phyloP scores from a whole-genome alignment of 2,797 vertebrate species.

The Diplodus puntazzo region DNA sequence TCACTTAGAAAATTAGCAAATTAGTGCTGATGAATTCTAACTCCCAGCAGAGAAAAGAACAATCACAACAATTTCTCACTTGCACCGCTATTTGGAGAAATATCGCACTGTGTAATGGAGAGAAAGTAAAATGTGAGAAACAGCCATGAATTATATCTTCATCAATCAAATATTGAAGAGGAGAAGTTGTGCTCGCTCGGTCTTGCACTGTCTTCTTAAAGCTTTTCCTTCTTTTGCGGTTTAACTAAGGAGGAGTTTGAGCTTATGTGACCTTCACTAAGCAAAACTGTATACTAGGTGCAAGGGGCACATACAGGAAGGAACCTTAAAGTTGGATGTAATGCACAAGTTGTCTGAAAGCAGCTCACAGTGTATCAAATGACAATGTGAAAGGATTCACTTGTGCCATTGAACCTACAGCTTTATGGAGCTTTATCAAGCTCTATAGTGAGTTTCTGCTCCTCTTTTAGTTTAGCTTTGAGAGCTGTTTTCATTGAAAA shows the following conservation, averaged over 20 bases:
- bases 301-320: no score
- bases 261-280: not conserved
- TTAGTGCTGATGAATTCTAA: not conserved
- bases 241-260: not conserved
- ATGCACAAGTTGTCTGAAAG: not conserved
- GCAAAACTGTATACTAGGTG: no score
- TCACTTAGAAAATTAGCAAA: slow-evolving; percentile 5
- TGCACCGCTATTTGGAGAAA: not conserved
- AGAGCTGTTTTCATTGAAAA: not conserved
- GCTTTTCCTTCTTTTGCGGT: not conserved
- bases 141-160: not conserved
- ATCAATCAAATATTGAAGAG: not conserved
- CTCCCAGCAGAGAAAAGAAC: not conserved
- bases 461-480: not conserved
- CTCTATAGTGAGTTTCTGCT: not conserved
- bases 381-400: not conserved
- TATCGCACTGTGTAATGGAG: not conserved
- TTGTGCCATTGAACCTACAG: no score
- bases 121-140: not conserved
- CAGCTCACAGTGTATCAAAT: not conserved
- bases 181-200: not conserved
- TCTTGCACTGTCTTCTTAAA: not conserved
- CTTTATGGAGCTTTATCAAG: not conserved
- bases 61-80: not conserved
- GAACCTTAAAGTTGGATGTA: not conserved